Percentiles rank a stretch among this genome's conserved stretches.
These are phyloP conservation scores for Drosophila melanogaster DNA, from an alignment of 1,140 invertebrate species.

Conservation along the genomic window DNA sequence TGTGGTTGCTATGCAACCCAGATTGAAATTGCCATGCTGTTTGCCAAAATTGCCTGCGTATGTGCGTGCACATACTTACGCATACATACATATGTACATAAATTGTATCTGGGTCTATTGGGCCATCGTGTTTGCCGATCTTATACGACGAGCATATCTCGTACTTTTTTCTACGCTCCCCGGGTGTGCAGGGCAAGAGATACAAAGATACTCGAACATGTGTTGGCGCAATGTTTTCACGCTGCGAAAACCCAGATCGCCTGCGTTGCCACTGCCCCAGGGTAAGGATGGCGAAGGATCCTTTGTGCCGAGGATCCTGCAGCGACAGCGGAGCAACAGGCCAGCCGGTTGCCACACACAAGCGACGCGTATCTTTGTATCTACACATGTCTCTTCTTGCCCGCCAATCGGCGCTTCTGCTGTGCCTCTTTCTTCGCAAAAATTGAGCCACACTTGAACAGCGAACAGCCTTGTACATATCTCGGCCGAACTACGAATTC, in stretches of 20 bases:
- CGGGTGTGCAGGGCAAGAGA: not conserved
- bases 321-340: not conserved
- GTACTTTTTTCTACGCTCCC: conserved; percentile 13
- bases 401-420: conserved; percentile 5
- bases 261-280: not conserved
- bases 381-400: conserved; percentile 33
- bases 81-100: not conserved
- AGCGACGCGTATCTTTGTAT: conserved; percentile 30
- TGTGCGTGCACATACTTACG: not conserved
- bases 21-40: not conserved
- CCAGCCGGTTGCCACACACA: conserved; percentile 4
- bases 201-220: conserved; percentile 42
- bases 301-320: conserved; percentile 5
- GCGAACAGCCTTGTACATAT: conserved; percentile 14
- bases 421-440: conserved; percentile 35
- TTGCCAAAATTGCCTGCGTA: conserved; percentile 1
- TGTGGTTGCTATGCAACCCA: too few species aligned
- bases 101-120: not conserved
- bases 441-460: conserved; percentile 30
- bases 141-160: too few species aligned
- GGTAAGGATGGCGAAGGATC: not conserved
- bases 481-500: conserved; percentile 17
- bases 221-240: conserved; percentile 51
- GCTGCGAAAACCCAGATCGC: conserved; percentile 2
- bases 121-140: not conserved